Conservation (phyloP, 2,113 vertebrate species). For the Myotis brandtii region DNA sequence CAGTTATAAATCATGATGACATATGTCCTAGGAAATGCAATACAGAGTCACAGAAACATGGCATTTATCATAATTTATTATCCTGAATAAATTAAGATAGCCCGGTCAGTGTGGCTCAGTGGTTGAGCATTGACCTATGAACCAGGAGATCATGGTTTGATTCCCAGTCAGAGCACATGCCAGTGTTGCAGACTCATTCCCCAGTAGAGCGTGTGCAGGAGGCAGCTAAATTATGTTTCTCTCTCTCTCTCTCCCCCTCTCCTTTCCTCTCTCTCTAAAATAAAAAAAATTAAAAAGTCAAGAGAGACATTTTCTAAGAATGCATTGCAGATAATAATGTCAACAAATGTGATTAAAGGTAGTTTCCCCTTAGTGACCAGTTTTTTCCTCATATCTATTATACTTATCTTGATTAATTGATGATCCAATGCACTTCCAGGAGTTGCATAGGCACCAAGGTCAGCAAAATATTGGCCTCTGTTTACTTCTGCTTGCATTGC, state of each 20-base stretch:
- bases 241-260: too few relatives aligned
- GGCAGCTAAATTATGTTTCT: too few relatives aligned
- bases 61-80: neutral
- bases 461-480: neutral
- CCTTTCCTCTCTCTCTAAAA: too few relatives aligned
- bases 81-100: neutral
- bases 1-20: neutral
- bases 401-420: neutral
- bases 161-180: too few relatives aligned
- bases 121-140: too few relatives aligned
- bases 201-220: too few relatives aligned
- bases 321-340: neutral
- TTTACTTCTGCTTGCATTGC: neutral
- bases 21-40: neutral
- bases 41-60: neutral
- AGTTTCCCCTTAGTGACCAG: neutral
- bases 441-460: neutral
- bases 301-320: neutral
- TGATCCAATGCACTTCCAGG: neutral
- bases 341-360: neutral
- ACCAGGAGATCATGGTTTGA: too few relatives aligned
- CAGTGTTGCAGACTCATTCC: too few relatives aligned
- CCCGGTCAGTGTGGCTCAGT: too few relatives aligned
- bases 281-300: neutral
- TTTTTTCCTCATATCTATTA: constrained; percentile 1